Percentiles rank a stretch among this genome's conserved stretches.
Conservation (phyloP, 2,113 vertebrate species). For the Typhlomys cinereus region DNA sequence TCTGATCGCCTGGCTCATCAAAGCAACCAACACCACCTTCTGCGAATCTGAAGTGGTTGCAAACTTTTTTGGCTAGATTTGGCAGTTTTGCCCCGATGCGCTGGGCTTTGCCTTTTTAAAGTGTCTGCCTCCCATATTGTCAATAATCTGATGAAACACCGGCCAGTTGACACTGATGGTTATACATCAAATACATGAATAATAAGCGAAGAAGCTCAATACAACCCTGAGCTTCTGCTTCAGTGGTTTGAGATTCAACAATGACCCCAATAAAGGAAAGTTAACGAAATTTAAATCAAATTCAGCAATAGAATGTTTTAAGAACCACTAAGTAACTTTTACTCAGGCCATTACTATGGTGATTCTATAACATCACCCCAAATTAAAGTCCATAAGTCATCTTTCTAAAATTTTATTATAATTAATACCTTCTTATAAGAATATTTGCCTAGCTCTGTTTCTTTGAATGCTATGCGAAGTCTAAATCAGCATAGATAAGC, state of each 20-base stretch:
- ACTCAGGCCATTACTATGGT: background rate
- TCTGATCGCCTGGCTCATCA: background rate
- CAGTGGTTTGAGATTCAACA: background rate
- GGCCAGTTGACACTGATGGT: background rate
- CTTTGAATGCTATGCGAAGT: conserved; percentile 6
- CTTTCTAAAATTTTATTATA: background rate
- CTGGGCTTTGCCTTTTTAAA: background rate
- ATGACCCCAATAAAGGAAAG: background rate
- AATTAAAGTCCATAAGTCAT: background rate
- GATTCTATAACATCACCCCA: background rate
- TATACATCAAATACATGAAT: background rate
- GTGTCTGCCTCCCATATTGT: background rate
- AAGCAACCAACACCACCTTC: background rate
- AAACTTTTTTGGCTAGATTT: background rate
- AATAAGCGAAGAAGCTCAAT: background rate
- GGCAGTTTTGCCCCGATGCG: background rate
- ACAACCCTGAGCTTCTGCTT: background rate
- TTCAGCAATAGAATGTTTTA: conserved; percentile 22
- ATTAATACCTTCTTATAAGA: background rate
- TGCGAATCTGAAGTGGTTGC: background rate
- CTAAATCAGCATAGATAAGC: background rate
- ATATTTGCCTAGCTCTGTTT: background rate
- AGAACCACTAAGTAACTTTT: background rate
- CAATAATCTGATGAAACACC: background rate
- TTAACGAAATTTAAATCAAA: background rate